Evolutionary conservation across 2,797 vertebrate species (phyloP), one percentile per base, ranked within the genome.

Genomic region (Oreochromis grahami): DNA sequence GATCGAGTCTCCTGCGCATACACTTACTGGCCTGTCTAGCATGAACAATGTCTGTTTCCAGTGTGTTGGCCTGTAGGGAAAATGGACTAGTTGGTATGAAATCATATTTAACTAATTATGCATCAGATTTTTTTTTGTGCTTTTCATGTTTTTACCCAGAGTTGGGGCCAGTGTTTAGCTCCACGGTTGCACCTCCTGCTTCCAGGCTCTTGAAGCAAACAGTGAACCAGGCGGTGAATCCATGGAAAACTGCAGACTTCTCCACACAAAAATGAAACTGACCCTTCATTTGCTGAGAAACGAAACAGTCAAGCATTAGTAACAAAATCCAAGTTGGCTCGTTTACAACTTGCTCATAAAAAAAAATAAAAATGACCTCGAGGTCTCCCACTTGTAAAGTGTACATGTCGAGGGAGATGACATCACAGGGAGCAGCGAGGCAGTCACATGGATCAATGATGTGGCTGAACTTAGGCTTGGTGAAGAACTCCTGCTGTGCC

Each of bases 31-130:
- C 74, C 89, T 78, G 17, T 97, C 97, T 74, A 97, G 90, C 97
- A 97, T 97, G 76, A 98, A 97, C 53, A 97, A 91, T 52, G 97
- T 97, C 94, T 97, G 97, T 89, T 97, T 98, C 97, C 97, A 97
- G 87, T 97, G 97, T 3, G 97, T 97, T 3, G 92, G 93, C 90
- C 95, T 96, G 77, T n/a, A 34, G 9, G 63, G 48, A 78, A 77
- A 76, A 13, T 2, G 7, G 32, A 19, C 19, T 8, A n/a, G 7
- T 86, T 50, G 26, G 78, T 48, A 50, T n/a, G 2, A 48, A 36
- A 17, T 6, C 1, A 3, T 24, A 10, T 29, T 51, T 9, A 21
- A 74, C 63, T 38, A 45, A 6, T 8, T 60, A 52, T 2, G 9
- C 29, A 41, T 3, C 21, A 43, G 21, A 68, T 5, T 13, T 17